Base-by-base conservation (phyloP, 1,140 invertebrate genomes). In the Chrysopa pallens region DNA sequence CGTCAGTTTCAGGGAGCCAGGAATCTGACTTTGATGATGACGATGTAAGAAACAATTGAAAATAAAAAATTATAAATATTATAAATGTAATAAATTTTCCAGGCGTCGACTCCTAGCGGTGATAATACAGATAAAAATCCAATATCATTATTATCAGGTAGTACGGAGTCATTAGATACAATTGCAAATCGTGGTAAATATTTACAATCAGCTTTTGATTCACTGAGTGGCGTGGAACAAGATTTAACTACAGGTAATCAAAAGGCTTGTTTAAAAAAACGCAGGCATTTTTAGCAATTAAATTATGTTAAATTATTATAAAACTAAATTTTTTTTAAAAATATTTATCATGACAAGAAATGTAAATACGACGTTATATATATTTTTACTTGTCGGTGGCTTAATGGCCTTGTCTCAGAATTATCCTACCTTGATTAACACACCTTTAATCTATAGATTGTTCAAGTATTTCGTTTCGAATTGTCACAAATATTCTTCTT, bases 11-110 rank as follows among this genome's bases (percentile, higher is more conserved):
- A 38, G 80, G 67, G 38, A 83, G 76, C 45, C 76, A 78, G 43
- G 83, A 85, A 52, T 82, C 79, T 6, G 80, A 84, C 47, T 80
- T 81, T 12, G 84, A 84, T 50, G 80, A 81, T 38, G 78, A 80
- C 50, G 74, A 76, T 54, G 70, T 69, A 50, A 48, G 36, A 42
- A 14, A 38, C n/a, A 33, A 28, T 12, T 29, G 4, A 40, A 40
- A 29, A 29, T 3, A 28, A 33, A 9, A 33, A 9, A 33, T 31
- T 31, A 31, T 7, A 31, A 31, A 6, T 7, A 31, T 31, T 31
- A 29, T 31, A 42, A 13, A 38, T 12, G 39, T 33, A 43, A 42
- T 42, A 41, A 44, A 42, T 39, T 43, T 48, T 42, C 1, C 43
- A 70, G 67, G 68, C 67, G 38, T 78, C 78, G n/a, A 83, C 79